A percentile compares a stretch with the other conserved stretches of the same genome.
These are phyloP conservation scores for Petrocephalus zakoni DNA, from an alignment of 2,113 vertebrate species.

Conservation along the genomic window DNA sequence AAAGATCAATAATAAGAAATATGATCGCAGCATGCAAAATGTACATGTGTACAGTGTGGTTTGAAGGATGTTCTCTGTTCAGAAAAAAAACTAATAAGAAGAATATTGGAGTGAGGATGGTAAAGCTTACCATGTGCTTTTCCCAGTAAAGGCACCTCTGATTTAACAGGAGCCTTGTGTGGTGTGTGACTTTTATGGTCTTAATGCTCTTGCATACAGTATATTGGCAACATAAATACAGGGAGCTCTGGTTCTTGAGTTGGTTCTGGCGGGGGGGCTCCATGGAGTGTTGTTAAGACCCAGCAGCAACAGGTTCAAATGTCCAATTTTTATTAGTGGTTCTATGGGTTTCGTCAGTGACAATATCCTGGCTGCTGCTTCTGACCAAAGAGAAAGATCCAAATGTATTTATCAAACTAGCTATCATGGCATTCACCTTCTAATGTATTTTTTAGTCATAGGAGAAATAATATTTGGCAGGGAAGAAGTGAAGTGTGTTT, in stretches of 20 bases:
- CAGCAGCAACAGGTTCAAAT: slow-evolving; percentile 84
- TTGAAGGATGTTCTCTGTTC: slow-evolving; percentile 12
- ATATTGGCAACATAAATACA: slow-evolving; percentile 99
- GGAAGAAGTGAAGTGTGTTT: not conserved
- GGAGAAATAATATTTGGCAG: not conserved
- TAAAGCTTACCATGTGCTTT: slow-evolving; percentile 60
- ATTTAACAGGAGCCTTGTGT: slow-evolving; percentile 86
- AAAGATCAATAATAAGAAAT: not conserved
- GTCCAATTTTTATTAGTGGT: slow-evolving; percentile 88
- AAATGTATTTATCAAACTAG: not conserved
- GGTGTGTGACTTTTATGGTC: slow-evolving; percentile 91
- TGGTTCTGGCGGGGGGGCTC: slow-evolving; percentile 54
- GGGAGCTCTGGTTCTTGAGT: too few species aligned
- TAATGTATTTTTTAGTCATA: not conserved
- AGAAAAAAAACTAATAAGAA: slow-evolving; percentile 51
- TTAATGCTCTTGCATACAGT: slow-evolving; percentile 94
- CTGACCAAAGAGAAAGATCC: not conserved
- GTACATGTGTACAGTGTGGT: slow-evolving; percentile 3
- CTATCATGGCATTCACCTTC: not conserved
- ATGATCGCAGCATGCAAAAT: not conserved
- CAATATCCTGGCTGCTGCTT: not conserved
- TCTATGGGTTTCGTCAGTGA: slow-evolving; percentile 66
- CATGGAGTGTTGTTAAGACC: slow-evolving; percentile 79
- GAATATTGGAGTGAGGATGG: slow-evolving; percentile 69
- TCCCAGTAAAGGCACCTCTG: slow-evolving; percentile 64